Evolutionary conservation across 2,113 vertebrate species (phyloP).

Genomic region (Genyomyrus donnyi): DNA sequence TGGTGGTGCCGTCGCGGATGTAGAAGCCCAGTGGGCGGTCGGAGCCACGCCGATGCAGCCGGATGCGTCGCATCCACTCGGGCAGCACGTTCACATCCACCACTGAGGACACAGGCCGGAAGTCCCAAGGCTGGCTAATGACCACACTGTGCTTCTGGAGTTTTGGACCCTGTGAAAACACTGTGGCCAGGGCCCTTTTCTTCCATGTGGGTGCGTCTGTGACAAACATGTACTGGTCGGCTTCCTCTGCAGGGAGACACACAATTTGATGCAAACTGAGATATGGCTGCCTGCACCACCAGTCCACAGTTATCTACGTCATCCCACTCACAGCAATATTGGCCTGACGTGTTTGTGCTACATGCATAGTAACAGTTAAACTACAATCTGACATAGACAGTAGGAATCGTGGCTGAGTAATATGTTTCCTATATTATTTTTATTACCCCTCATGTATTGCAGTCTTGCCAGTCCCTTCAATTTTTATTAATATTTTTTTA

Average conservation of each 20-base stretch:
- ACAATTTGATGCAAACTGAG: background rate
- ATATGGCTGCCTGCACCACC: background rate
- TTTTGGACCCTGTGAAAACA: slow-evolving; percentile 69
- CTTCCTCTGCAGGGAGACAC: slow-evolving; percentile 74
- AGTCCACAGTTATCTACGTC: background rate
- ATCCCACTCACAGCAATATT: background rate
- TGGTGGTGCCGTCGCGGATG: slow-evolving; percentile 89
- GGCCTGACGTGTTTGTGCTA: background rate
- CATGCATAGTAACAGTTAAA: background rate
- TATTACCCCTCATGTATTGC: background rate
- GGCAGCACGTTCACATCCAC: slow-evolving; percentile 95
- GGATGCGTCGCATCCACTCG: slow-evolving; percentile 82
- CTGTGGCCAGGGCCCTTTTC: slow-evolving; percentile 69
- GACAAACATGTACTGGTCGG: slow-evolving; percentile 82
- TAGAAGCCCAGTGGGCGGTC: slow-evolving; percentile 93
- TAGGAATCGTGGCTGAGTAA: background rate
- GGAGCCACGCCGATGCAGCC: slow-evolving; percentile 88
- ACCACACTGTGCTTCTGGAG: slow-evolving; percentile 80
- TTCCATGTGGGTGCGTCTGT: slow-evolving; percentile 78
- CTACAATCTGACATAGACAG: background rate
- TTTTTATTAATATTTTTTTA: background rate
- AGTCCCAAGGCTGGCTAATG: slow-evolving; percentile 89
- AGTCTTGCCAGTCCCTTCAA: background rate
- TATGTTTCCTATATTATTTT: background rate
- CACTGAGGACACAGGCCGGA: slow-evolving; percentile 92